These are phyloP conservation scores for Perccottus glenii DNA, from an alignment of 2,113 vertebrate genomes.

Conservation along the genomic window DNA sequence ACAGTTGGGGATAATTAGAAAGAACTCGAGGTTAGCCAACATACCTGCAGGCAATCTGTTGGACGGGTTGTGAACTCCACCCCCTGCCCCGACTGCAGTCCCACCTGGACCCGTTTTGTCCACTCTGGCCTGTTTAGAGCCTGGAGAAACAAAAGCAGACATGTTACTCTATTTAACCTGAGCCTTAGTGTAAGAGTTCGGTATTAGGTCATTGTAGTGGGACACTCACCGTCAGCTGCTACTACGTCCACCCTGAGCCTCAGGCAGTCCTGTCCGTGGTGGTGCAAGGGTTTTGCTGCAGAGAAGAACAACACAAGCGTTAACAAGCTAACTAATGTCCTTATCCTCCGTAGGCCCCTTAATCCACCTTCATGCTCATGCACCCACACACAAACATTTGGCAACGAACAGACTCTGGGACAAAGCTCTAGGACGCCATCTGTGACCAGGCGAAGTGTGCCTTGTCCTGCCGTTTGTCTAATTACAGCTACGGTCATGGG, in stretches of 20 bases:
- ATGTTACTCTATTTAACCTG: slow-evolving; percentile 3
- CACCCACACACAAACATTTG: slow-evolving; percentile 37
- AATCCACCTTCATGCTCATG: slow-evolving; percentile 60
- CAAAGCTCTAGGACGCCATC: slow-evolving; percentile 66
- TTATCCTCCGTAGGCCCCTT: slow-evolving; percentile 61
- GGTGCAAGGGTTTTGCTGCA: slow-evolving; percentile 90
- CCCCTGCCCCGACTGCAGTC: slow-evolving; percentile 52
- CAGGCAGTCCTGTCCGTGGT: slow-evolving; percentile 85
- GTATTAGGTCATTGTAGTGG: neutral
- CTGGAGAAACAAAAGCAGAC: slow-evolving; percentile 52
- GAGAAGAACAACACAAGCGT: slow-evolving; percentile 51
- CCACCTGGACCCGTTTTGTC: slow-evolving; percentile 65
- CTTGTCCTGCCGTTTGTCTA: slow-evolving; percentile 65
- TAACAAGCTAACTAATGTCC: slow-evolving; percentile 68
- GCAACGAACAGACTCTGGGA: slow-evolving; percentile 37
- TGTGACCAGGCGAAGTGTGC: slow-evolving; percentile 60
- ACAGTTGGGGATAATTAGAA: slow-evolving; percentile 42
- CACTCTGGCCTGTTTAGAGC: slow-evolving; percentile 78
- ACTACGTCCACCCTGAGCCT: slow-evolving; percentile 85
- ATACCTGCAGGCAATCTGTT: slow-evolving; percentile 82
- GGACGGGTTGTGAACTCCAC: slow-evolving; percentile 75
- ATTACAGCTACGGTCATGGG: slow-evolving; percentile 67
- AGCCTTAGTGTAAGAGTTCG: neutral
- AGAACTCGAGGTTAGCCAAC: slow-evolving; percentile 23
- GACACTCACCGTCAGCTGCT: slow-evolving; percentile 85